Conservation (phyloP, 2,113 vertebrate species). For the Sebastes schlegelii region DNA sequence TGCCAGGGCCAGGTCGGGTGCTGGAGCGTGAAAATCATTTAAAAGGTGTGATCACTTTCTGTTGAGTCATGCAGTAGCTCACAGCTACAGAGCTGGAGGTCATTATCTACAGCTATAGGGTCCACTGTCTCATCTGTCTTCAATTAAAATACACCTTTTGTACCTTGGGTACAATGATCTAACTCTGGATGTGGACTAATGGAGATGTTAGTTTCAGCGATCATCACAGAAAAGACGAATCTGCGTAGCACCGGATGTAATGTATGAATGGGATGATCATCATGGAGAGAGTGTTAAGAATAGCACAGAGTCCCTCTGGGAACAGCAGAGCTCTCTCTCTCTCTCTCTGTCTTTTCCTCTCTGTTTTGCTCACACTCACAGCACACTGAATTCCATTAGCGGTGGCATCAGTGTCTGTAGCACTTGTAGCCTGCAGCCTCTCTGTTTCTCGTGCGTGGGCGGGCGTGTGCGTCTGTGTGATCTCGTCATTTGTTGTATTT, state of each 20-base stretch:
- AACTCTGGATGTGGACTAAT: neutral
- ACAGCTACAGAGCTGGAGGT: constrained; percentile 34
- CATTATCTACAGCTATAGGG: neutral
- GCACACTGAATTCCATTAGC: constrained; percentile 68
- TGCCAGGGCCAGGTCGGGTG: constrained; percentile 16
- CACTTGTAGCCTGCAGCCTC: constrained; percentile 65
- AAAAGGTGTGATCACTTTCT: constrained; percentile 49
- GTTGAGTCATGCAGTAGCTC: constrained; percentile 44
- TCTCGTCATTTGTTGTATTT: constrained; percentile 53
- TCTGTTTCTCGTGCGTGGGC: constrained; percentile 12
- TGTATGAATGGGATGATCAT: constrained; percentile 59
- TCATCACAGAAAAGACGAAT: neutral
- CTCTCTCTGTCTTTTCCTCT: constrained; percentile 17
- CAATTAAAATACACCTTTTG: constrained; percentile 11
- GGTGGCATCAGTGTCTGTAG: constrained; percentile 52
- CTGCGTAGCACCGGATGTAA: constrained; percentile 31
- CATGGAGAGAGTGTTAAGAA: constrained; percentile 59
- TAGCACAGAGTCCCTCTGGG: constrained; percentile 54
- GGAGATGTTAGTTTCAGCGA: neutral
- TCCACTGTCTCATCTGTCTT: neutral
- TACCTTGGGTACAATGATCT: neutral
- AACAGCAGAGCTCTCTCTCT: constrained; percentile 31
- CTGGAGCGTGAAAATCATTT: constrained; percentile 44
- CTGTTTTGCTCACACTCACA: constrained; percentile 64
- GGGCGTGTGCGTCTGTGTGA: constrained; percentile 31